Base-by-base conservation (phyloP, 1,140 invertebrate species). In the Caenorhabditis remanei region DNA sequence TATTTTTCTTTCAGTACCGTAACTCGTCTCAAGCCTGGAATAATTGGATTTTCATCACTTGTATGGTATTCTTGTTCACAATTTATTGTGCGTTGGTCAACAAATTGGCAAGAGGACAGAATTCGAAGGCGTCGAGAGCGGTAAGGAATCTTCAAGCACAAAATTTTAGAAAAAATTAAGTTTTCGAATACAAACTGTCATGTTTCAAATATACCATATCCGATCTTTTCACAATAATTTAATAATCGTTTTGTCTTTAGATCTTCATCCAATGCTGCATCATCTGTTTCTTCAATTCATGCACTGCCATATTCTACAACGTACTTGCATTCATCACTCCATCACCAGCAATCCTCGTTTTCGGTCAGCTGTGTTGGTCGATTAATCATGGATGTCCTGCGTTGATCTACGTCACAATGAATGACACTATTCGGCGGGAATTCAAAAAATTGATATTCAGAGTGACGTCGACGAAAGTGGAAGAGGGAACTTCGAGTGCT, bases 261-360 rank as follows among this genome's bases (percentile, higher is more conserved):
- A 86, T 86, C 46, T 79, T 86, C 85, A 58, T 86, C 19, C 85
- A 86, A 63, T 86, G 67, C 32, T 86, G 85, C 43, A 86, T 79
- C 16, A 86, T 86, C 16, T 86, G 85, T 46, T 56, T 79, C 53
- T 86, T 86, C 85, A 86, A 86, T 46, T 79, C 79, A 21, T 79
- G 67, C 50, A 79, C 85, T 9, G 85, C 85, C 8, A 79, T 86
- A 24, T 56, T 86, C 85, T 86, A 86, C 85, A 79, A 79, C 43
- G 50, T 50, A 48, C 53, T 86, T 14, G 67, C 67, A 19, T 79
- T 86, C 50, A 58, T 86, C 13, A 56, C 48, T 50, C 67, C 85
- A 40, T 79, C 85, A 13, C 50, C 85, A 43, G 71, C 58, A 40
- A 79, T 86, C 32, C 40, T 86, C 5, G 71, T 86, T 58, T 55